phyloP scores from a whole-genome alignment of 2,113 vertebrate genomes.

The Stegostoma tigrinum region DNA sequence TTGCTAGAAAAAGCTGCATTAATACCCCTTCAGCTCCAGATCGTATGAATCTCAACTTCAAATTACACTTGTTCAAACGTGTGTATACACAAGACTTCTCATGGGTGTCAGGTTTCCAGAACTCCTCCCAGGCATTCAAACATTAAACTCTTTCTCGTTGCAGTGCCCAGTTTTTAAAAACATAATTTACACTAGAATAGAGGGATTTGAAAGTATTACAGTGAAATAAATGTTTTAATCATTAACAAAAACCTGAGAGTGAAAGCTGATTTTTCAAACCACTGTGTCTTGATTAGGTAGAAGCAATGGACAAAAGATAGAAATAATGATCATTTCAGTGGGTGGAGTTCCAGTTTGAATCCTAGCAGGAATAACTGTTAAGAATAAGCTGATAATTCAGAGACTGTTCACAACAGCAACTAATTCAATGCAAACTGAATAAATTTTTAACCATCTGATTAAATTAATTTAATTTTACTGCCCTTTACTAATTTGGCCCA shows the following conservation, averaged over 20 bases:
- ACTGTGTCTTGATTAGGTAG: neutral
- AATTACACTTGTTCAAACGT: no score
- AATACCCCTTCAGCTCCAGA: no score
- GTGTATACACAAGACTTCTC: no score
- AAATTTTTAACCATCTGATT: neutral
- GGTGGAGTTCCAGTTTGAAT: neutral
- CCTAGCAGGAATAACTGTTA: neutral
- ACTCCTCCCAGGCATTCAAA: no score
- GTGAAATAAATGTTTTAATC: neutral
- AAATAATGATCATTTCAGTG: neutral
- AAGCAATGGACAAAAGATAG: neutral
- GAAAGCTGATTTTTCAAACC: neutral
- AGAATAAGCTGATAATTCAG: neutral
- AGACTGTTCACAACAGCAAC: neutral
- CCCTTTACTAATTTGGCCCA: no score
- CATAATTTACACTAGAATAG: neutral
- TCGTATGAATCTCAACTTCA: no score
- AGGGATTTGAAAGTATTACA: neutral
- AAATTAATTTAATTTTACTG: no score
- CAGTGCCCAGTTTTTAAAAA: no score
- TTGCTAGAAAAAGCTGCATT: no score
- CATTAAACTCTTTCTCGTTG: no score
- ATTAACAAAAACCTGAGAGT: neutral
- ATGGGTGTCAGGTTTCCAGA: no score
- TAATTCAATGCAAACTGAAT: neutral